Evolutionary conservation across 64 coral and sea anemone species (phyloP).

Genomic region (Cladopsammia gracilis): DNA sequence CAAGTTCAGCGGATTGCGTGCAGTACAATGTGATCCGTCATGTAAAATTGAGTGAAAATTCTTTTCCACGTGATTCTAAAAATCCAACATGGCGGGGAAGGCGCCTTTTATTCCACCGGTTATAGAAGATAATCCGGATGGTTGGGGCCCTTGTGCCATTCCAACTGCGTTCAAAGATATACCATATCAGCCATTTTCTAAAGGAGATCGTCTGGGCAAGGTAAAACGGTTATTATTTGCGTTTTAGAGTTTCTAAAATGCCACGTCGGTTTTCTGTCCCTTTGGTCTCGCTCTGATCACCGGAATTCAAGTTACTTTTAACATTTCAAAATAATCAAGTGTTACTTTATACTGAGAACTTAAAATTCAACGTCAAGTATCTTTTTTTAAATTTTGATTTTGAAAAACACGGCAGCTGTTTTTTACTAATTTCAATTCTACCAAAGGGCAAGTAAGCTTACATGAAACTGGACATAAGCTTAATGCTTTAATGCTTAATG

Average conservation of each 20-base stretch:
- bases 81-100: constrained; percentile 92
- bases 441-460: no score
- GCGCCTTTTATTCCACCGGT: constrained; percentile 91
- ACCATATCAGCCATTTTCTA: constrained; percentile 99
- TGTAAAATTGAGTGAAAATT: neutral
- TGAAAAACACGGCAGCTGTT: no score
- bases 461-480: no score
- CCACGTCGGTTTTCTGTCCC: constrained; percentile 56
- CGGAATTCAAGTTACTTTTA: no score
- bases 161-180: constrained; percentile 98
- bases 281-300: no score
- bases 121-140: constrained; percentile 99
- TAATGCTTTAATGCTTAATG: no score
- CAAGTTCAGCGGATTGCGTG: neutral
- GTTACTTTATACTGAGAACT: no score
- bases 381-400: no score
- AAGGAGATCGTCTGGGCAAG: constrained; percentile 99
- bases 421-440: no score
- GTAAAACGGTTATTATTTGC: constrained; percentile 17
- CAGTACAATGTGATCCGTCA: no score
- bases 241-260: constrained; percentile 32
- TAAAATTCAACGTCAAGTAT: no score
- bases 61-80: constrained; percentile 13
- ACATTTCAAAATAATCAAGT: no score
- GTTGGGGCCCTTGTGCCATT: constrained; percentile 96